phyloP scores from a whole-genome alignment of 2,113 vertebrate genomes.

The Pituophis catenifer region DNA sequence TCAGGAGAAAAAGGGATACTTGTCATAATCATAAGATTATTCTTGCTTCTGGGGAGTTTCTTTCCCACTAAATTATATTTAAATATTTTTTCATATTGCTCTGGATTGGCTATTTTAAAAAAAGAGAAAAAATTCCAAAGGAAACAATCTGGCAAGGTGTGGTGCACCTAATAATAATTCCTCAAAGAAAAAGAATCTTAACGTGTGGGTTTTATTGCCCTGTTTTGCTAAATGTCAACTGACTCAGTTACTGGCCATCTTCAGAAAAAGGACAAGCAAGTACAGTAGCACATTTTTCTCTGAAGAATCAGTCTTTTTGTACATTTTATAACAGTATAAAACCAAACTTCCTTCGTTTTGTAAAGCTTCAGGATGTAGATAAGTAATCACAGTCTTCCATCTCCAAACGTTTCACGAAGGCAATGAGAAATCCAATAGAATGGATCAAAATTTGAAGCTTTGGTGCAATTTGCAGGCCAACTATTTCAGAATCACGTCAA shows the following conservation, averaged over 20 bases:
- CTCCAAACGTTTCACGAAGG: not conserved
- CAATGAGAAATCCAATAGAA: not conserved
- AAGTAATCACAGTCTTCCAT: not conserved
- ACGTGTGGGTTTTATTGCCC: not conserved
- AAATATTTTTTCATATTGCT: slow-evolving; percentile 16
- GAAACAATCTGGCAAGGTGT: slow-evolving; percentile 25
- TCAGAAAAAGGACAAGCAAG: not conserved
- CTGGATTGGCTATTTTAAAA: slow-evolving; percentile 23
- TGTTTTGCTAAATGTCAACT: slow-evolving; percentile 38
- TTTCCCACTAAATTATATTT: not conserved
- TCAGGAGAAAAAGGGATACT: slow-evolving; percentile 29
- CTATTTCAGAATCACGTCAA: not conserved
- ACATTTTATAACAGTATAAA: not conserved
- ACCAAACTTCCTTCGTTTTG: not conserved
- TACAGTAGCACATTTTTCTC: not conserved
- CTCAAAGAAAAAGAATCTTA: slow-evolving; percentile 26
- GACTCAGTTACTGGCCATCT: slow-evolving; percentile 25
- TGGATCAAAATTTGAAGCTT: not conserved
- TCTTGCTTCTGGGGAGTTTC: slow-evolving; percentile 1
- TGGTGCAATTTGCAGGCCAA: not conserved
- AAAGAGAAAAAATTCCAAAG: not conserved
- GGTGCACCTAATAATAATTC: slow-evolving; percentile 28
- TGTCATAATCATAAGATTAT: slow-evolving; percentile 23
- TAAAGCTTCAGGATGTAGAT: not conserved
- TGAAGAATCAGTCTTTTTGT: not conserved